Conservation (phyloP, 2,888 invertebrate genomes). For the Cyclophora punctaria region DNA sequence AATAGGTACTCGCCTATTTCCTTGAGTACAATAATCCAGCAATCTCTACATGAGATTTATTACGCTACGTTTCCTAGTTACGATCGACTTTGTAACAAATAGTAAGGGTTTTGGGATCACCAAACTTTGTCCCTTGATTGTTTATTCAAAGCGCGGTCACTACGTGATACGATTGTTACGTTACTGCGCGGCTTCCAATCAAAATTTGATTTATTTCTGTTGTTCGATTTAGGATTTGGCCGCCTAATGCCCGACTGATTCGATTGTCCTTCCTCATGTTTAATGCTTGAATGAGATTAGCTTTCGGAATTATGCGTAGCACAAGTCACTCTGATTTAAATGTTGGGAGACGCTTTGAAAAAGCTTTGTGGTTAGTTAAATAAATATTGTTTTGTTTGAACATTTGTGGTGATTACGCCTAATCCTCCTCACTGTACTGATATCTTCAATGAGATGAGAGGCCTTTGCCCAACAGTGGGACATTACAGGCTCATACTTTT, state of each 20-base stretch:
- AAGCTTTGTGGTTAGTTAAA: too few species aligned
- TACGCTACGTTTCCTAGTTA: not conserved
- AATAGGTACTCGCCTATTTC: too few species aligned
- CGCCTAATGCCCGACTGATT: conserved; percentile 29
- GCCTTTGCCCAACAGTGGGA: too few species aligned
- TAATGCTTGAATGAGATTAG: conserved; percentile 8
- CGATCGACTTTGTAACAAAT: conserved; percentile 5
- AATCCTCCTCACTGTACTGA: too few species aligned
- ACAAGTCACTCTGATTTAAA: too few species aligned
- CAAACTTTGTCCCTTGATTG: conserved; percentile 38
- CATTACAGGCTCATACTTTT: too few species aligned
- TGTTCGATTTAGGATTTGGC: conserved; percentile 35
- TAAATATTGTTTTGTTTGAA: too few species aligned
- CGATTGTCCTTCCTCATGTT: conserved; percentile 20
- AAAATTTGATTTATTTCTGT: conserved; percentile 53
- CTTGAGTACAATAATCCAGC: too few species aligned
- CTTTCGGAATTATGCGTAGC: conserved; percentile 8
- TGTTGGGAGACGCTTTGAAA: too few species aligned
- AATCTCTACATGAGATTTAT: not conserved
- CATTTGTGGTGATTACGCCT: too few species aligned
- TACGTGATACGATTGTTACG: conserved; percentile 53
- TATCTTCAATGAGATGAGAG: too few species aligned
- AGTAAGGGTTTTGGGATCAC: conserved; percentile 24
- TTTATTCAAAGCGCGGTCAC: conserved; percentile 50
- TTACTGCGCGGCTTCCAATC: conserved; percentile 44